Evolutionary conservation across 2,113 vertebrate species (phyloP).

Genomic region (Uria aalge): DNA sequence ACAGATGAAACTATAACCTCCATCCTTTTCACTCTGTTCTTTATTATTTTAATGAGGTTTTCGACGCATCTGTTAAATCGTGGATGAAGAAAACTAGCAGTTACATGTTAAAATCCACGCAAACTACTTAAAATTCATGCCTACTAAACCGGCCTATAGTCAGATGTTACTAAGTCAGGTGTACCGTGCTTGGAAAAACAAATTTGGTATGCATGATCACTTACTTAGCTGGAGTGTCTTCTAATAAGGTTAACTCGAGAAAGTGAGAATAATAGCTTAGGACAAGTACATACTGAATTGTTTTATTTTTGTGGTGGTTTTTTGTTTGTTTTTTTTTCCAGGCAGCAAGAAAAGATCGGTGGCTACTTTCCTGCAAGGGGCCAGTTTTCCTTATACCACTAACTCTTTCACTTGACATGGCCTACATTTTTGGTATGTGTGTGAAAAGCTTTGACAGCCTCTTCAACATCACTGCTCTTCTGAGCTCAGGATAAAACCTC

Average conservation of each 20-base stretch:
- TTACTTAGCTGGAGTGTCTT: constrained; percentile 7
- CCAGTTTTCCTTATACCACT: neutral
- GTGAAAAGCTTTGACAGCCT: constrained; percentile 40
- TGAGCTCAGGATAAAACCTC: constrained; percentile 32
- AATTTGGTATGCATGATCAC: constrained; percentile 45
- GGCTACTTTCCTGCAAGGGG: neutral
- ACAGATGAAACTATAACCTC: neutral
- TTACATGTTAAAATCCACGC: constrained; percentile 33
- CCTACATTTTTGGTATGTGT: neutral
- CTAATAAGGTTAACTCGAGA: constrained; percentile 16
- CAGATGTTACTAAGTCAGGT: constrained; percentile 40
- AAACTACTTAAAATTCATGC: constrained; percentile 48
- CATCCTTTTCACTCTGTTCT: neutral
- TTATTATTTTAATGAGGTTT: constrained; percentile 42
- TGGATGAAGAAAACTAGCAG: constrained; percentile 35
- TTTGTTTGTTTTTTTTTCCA: neutral
- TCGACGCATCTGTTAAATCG: constrained; percentile 19
- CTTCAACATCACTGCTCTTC: constrained; percentile 24
- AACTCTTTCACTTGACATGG: neutral
- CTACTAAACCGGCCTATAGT: constrained; percentile 2
- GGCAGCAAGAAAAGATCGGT: neutral
- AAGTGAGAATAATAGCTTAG: constrained; percentile 29
- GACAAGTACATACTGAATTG: constrained; percentile 5
- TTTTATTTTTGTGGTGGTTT: neutral
- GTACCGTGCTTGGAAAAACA: neutral